A percentile compares a stretch with the other conserved stretches of the same genome.
These are phyloP conservation scores for Tridacna gigas DNA, from an alignment of 2,888 invertebrate genomes.

Conservation along the genomic window DNA sequence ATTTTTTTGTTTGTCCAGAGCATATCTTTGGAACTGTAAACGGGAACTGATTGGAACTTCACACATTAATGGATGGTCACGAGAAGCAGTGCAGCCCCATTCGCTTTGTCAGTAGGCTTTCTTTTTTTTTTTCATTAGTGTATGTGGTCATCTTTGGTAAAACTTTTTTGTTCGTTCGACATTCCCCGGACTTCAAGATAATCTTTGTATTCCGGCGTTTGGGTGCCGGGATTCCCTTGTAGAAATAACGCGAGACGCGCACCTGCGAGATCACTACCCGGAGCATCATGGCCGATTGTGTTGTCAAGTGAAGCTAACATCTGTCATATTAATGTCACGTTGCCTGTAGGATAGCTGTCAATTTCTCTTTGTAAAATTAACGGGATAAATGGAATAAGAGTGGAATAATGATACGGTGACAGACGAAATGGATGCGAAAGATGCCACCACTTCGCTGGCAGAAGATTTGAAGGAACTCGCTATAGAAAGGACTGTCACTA, in stretches of 20 bases:
- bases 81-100: too few species aligned
- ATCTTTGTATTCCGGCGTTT: too few species aligned
- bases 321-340: constrained; percentile 45
- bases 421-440: constrained; percentile 65
- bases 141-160: too few species aligned
- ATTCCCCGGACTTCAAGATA: too few species aligned
- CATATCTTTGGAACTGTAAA: too few species aligned
- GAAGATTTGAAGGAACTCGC: constrained; percentile 77
- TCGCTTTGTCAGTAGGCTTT: too few species aligned
- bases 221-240: too few species aligned
- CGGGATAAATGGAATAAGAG: constrained; percentile 29
- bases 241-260: constrained; percentile 59
- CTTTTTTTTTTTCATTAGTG: too few species aligned
- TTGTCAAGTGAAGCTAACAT: constrained; percentile 79
- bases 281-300: constrained; percentile 76
- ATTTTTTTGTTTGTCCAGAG: too few species aligned
- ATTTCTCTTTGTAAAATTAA: constrained; percentile 13
- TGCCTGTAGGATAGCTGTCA: constrained; percentile 28
- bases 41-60: too few species aligned
- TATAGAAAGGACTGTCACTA: constrained; percentile 70
- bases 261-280: constrained; percentile 57
- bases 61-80: too few species aligned
- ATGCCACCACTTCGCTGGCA: constrained; percentile 75
- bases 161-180: too few species aligned
- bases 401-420: constrained; percentile 52